These are phyloP conservation scores for Rhinoptilus africanus DNA, from an alignment of 2,113 vertebrate species.

Conservation along the genomic window DNA sequence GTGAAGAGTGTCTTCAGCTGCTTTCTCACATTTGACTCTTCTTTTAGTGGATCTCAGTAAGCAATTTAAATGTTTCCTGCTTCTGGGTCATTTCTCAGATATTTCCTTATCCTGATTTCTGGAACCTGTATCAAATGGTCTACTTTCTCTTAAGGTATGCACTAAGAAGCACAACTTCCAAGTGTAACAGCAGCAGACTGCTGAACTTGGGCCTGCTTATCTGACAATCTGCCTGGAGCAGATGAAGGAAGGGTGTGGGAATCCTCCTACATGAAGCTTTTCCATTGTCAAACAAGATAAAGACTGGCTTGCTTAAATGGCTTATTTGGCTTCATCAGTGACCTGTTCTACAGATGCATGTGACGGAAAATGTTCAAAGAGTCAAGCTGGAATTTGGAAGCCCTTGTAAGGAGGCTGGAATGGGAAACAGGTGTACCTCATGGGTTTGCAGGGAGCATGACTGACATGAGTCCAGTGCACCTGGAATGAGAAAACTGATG, in stretches of 20 bases:
- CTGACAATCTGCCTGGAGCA: slow-evolving; percentile 18
- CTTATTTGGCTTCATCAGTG: background rate
- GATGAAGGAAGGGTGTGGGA: slow-evolving; percentile 19
- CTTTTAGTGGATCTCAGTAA: background rate
- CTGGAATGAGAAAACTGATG: background rate
- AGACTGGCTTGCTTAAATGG: background rate
- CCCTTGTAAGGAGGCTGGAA: background rate
- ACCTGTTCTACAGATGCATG: background rate
- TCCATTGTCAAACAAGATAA: background rate
- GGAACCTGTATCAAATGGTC: background rate
- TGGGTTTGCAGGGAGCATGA: background rate
- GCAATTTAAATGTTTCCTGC: background rate
- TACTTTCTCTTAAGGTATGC: background rate
- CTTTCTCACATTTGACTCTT: background rate
- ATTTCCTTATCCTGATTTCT: background rate
- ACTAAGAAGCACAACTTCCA: background rate
- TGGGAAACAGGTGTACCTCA: background rate
- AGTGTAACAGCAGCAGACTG: background rate
- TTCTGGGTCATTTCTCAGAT: accelerated
- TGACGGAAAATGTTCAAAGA: background rate
- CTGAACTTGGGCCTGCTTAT: background rate
- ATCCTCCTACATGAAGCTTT: background rate
- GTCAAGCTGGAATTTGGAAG: background rate
- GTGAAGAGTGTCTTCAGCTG: background rate
- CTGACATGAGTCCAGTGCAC: background rate